These are phyloP conservation scores for Zelleria hepariella DNA, from an alignment of 2,888 invertebrate species.

Conservation along the genomic window DNA sequence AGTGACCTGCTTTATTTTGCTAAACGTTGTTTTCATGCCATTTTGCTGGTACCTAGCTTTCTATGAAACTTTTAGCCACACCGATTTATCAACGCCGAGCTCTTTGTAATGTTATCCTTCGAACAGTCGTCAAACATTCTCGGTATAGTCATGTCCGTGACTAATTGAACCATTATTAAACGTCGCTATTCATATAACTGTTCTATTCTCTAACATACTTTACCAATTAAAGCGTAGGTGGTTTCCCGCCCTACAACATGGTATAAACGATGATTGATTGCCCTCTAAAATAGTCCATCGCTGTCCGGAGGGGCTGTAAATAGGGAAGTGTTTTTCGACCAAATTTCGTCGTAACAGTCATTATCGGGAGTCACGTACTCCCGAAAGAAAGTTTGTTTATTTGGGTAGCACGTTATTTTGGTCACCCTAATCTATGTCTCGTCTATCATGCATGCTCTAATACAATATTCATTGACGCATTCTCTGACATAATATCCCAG, in stretches of 20 bases:
- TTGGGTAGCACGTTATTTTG: not conserved
- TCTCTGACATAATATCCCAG: not conserved
- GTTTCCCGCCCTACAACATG: slow-evolving; percentile 3
- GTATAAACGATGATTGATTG: slow-evolving; percentile 5
- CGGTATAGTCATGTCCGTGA: not conserved
- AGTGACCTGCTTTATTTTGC: not conserved
- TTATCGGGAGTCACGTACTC: slow-evolving; percentile 2
- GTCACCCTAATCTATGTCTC: not conserved
- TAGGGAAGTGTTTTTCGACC: slow-evolving; percentile 1
- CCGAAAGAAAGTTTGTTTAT: not conserved
- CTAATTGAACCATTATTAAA: slow-evolving; percentile 4
- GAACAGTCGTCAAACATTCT: not conserved
- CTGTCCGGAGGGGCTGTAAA: slow-evolving; percentile 1
- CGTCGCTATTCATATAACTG: not conserved
- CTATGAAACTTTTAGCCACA: not conserved
- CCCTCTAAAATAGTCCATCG: slow-evolving; percentile 1
- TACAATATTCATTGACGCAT: not conserved
- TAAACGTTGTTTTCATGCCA: not conserved
- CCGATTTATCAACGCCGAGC: not conserved
- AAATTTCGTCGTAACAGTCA: not conserved
- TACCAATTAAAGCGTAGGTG: slow-evolving; percentile 6
- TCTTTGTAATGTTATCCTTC: not conserved
- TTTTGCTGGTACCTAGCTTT: not conserved
- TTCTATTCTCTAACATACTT: slow-evolving; percentile 2
- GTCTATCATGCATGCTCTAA: not conserved